phyloP scores from a whole-genome alignment of 1,140 invertebrate species.

The Acromyrmex heyeri region DNA sequence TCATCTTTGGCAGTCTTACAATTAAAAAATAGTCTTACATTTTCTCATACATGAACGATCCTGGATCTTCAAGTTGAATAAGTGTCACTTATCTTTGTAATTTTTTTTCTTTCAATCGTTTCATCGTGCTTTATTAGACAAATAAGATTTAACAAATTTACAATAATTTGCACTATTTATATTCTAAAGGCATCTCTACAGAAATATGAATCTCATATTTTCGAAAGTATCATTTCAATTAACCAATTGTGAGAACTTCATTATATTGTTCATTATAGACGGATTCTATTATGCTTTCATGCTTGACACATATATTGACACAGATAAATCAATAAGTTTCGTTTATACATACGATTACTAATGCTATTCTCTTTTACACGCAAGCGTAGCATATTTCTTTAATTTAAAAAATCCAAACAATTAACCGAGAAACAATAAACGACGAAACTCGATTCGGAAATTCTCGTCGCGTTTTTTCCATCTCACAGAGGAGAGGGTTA shows the following conservation, averaged over 20 bases:
- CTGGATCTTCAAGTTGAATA: too few species aligned
- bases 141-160: not conserved
- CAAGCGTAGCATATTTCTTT: not conserved
- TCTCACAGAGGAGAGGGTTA: constrained; percentile 31
- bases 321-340: constrained; percentile 43
- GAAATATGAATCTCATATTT: not conserved
- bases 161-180: not conserved
- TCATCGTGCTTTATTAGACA: not conserved
- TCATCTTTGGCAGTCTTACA: too few species aligned
- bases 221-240: constrained; percentile 26
- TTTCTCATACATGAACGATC: too few species aligned
- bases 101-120: not conserved
- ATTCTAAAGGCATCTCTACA: not conserved
- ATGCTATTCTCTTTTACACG: not conserved
- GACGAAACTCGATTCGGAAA: constrained; percentile 15
- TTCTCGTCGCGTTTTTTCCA: not conserved
- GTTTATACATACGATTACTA: constrained; percentile 11
- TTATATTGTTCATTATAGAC: constrained; percentile 1
- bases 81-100: not conserved
- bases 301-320: not conserved
- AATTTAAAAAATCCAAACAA: not conserved
- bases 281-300: constrained; percentile 26
- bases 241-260: constrained; percentile 32
- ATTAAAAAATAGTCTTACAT: too few species aligned
- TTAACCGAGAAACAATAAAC: constrained; percentile 46